Percentiles rank a stretch among this genome's conserved stretches.
phyloP scores from a whole-genome alignment of 2,113 vertebrate genomes.

The Uropsilus gracilis region DNA sequence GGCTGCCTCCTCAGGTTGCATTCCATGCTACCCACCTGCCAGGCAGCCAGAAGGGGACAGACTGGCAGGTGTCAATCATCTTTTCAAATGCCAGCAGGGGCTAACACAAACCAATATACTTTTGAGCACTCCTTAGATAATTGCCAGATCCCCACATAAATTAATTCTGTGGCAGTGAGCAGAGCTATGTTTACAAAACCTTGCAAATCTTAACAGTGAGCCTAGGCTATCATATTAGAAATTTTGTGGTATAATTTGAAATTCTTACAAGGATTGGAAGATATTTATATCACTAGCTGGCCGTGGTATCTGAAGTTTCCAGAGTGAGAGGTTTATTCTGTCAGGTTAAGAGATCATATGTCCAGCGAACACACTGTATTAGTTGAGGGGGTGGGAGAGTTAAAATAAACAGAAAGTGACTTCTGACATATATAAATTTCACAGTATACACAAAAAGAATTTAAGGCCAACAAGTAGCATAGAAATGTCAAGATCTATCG shows the following conservation, averaged over 20 bases:
- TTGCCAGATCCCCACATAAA: neutral
- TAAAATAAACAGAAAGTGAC: neutral
- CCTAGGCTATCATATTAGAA: neutral
- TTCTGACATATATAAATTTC: neutral
- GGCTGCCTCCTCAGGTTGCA: constrained; percentile 63
- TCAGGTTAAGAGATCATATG: neutral
- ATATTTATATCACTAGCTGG: neutral
- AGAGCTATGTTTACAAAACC: neutral
- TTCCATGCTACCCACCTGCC: constrained; percentile 34
- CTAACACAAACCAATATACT: neutral
- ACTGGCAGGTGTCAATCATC: constrained; percentile 49
- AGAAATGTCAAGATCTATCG: neutral
- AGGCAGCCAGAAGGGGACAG: constrained; percentile 15
- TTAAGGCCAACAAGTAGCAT: neutral
- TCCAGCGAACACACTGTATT: neutral
- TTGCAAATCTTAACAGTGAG: neutral
- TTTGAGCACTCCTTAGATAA: neutral
- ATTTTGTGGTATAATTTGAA: neutral
- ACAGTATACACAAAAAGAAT: neutral
- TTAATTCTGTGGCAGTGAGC: neutral
- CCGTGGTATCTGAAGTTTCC: neutral
- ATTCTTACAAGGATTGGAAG: neutral
- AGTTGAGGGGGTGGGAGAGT: neutral
- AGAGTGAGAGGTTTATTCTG: neutral
- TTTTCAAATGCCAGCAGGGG: neutral